Percentiles rank a stretch among this genome's conserved stretches.
Evolutionary conservation across 1,140 invertebrate genomes (phyloP).

Genomic region (Triops cancriformis): DNA sequence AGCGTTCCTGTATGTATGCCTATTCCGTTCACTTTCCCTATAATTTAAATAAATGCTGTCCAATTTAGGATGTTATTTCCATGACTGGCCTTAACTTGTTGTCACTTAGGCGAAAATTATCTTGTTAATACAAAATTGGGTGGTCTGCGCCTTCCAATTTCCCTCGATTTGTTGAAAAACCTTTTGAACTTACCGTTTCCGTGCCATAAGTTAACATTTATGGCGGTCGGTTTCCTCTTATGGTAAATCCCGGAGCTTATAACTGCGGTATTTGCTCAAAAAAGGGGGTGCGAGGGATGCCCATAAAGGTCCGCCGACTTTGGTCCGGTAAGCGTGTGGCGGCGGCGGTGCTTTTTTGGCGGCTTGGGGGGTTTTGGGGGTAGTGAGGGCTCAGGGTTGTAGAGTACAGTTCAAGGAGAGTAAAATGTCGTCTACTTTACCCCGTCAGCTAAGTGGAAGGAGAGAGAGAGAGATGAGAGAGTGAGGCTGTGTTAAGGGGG

Average conservation of each 20-base stretch:
- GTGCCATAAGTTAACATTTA: constrained; percentile 11
- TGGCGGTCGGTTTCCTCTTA: neutral
- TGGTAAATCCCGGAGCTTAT: neutral
- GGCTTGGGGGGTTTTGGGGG: neutral
- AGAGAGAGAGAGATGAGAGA: constrained; percentile 2
- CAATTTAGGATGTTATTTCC: too few species aligned
- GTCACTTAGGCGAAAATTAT: too few species aligned
- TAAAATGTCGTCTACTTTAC: neutral
- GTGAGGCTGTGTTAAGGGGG: neutral
- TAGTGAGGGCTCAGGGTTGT: neutral
- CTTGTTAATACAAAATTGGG: too few species aligned
- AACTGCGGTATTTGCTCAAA: neutral
- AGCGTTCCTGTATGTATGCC: too few species aligned
- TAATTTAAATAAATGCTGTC: too few species aligned
- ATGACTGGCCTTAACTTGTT: too few species aligned
- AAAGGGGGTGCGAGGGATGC: neutral
- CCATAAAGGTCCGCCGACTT: neutral
- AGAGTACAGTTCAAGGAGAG: neutral
- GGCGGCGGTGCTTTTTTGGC: neutral
- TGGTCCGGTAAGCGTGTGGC: neutral
- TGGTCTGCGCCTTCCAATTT: too few species aligned
- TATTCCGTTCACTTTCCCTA: too few species aligned
- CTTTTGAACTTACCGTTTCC: neutral
- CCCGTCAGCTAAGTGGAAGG: neutral
- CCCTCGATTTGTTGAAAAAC: neutral